These are phyloP conservation scores for Sapajus apella DNA, from an alignment of 2,113 vertebrate species.

Conservation along the genomic window DNA sequence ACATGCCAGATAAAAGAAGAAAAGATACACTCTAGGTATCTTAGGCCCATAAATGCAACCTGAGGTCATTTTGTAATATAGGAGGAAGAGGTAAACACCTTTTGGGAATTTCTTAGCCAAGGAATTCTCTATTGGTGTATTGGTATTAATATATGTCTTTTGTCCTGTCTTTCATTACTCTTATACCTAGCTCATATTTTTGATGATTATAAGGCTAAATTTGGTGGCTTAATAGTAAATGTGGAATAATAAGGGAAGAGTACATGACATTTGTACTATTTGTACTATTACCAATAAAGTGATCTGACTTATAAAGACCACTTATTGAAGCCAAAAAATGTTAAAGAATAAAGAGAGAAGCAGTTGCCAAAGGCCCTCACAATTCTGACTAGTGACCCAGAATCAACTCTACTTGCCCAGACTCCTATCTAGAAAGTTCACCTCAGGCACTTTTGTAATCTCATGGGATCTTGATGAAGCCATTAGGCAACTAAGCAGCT, in stretches of 20 bases:
- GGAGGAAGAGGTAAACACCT: background rate
- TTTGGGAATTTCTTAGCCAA: conserved; percentile 1
- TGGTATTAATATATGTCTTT: background rate
- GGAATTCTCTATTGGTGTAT: conserved; percentile 19
- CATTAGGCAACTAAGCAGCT: background rate
- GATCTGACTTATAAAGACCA: background rate
- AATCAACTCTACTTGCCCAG: background rate
- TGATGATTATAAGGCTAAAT: background rate
- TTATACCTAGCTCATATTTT: background rate
- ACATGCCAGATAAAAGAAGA: background rate
- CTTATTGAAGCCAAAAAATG: background rate
- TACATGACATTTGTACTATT: background rate
- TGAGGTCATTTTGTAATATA: background rate
- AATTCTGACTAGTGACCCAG: background rate
- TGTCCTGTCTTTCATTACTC: background rate
- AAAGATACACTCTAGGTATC: background rate
- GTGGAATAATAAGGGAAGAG: background rate
- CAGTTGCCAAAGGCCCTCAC: background rate
- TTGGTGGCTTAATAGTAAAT: background rate
- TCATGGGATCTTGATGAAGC: background rate
- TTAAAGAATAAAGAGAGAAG: background rate
- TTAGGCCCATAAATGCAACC: background rate
- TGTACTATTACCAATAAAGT: background rate
- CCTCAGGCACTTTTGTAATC: background rate
- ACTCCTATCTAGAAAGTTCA: background rate